Conservation (phyloP, 2,888 invertebrate genomes). For the Belgica antarctica region DNA sequence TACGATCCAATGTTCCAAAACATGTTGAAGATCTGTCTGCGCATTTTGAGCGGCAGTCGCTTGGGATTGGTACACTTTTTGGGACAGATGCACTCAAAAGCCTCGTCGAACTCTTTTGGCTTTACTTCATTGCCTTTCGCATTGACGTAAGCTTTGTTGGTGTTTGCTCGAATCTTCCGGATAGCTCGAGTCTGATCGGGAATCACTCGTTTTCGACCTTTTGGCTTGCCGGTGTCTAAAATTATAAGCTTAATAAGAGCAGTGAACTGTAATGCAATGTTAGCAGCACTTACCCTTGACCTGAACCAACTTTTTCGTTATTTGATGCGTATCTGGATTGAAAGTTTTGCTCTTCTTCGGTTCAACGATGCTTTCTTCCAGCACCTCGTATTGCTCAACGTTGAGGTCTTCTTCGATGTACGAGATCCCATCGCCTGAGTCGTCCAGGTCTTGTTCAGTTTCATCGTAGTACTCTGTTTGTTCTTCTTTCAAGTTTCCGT, state of each 20-base stretch:
- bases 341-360: background rate
- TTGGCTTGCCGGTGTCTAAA: background rate
- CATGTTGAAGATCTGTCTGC: slow-evolving; percentile 32
- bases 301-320: slow-evolving; percentile 20
- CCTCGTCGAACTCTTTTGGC: slow-evolving; percentile 28
- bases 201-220: slow-evolving; percentile 13
- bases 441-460: slow-evolving; percentile 11
- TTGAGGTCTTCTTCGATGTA: slow-evolving; percentile 15
- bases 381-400: slow-evolving; percentile 13
- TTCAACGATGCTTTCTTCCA: background rate
- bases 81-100: slow-evolving; percentile 19
- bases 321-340: background rate
- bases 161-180: slow-evolving; percentile 34
- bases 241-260: background rate
- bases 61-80: slow-evolving; percentile 39
- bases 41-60: slow-evolving; percentile 13
- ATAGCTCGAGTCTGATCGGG: slow-evolving; percentile 36
- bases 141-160: slow-evolving; percentile 34
- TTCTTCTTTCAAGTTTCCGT: background rate
- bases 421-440: too few species aligned
- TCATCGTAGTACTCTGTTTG: slow-evolving; percentile 10
- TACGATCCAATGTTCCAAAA: slow-evolving; percentile 37
- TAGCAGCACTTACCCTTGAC: background rate
- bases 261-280: background rate
- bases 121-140: slow-evolving; percentile 27